Evolutionary conservation across 2,113 vertebrate genomes (phyloP).

Genomic region (Indri indri): DNA sequence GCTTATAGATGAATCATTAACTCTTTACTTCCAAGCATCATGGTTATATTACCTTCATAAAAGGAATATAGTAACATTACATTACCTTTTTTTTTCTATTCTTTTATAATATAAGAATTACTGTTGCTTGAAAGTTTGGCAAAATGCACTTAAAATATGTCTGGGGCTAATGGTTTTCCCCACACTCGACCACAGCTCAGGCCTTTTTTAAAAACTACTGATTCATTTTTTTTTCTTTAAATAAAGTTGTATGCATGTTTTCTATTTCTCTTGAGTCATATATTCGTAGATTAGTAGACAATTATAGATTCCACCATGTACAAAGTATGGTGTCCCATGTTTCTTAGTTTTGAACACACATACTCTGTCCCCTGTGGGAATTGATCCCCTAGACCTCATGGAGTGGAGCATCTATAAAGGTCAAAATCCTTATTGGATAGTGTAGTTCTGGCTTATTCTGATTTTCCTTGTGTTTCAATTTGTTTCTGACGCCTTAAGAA

Average conservation of each 20-base stretch:
- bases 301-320: neutral
- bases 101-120: neutral
- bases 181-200: neutral
- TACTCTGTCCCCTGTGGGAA: neutral
- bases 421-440: neutral
- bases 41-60: neutral
- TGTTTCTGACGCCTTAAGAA: neutral
- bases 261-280: neutral
- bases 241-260: neutral
- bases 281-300: neutral
- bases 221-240: neutral
- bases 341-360: neutral
- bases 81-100: neutral
- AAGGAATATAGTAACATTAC: neutral
- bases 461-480: neutral
- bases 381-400: too few relatives aligned
- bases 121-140: neutral
- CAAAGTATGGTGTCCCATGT: neutral
- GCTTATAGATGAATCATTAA: neutral
- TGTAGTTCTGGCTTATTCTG: neutral
- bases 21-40: neutral
- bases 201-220: neutral
- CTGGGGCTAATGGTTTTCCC: too few relatives aligned
- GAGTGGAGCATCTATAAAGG: neutral
- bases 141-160: neutral